A percentile compares a stretch with the other conserved stretches of the same genome.
Conservation (phyloP, 2,113 vertebrate species). For the Piaya cayana region DNA sequence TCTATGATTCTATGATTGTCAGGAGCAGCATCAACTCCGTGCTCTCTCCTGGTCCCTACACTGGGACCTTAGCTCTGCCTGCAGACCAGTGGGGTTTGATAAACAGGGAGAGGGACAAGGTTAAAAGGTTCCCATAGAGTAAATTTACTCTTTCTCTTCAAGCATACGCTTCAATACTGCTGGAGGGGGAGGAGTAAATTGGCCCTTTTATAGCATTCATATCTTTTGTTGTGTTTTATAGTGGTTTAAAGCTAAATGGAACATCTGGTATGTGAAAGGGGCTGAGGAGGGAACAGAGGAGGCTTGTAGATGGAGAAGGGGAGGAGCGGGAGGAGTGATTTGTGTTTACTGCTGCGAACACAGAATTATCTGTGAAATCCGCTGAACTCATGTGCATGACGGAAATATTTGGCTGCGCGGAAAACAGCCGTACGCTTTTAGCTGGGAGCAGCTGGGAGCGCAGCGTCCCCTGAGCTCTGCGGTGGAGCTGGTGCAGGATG, state of each 20-base stretch:
- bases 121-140: neutral
- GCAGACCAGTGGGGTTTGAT: neutral
- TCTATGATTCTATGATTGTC: no score
- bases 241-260: constrained; percentile 59
- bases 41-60: rapidly evolving
- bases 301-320: neutral
- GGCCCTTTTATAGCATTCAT: constrained; percentile 1
- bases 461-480: rapidly evolving
- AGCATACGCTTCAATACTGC: neutral
- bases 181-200: neutral
- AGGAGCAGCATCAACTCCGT: rapidly evolving
- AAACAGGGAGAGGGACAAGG: neutral
- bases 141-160: neutral
- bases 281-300: constrained; percentile 12
- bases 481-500: rapidly evolving
- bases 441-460: neutral
- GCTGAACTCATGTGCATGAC: rapidly evolving
- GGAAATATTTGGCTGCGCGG: neutral
- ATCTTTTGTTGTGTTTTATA: constrained; percentile 53
- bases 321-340: neutral
- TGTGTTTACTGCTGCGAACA: neutral
- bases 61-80: neutral
- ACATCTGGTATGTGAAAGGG: constrained; percentile 64
- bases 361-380: neutral
- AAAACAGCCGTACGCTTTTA: rapidly evolving